phyloP scores from a whole-genome alignment of 2,888 invertebrate species.

The Macrosoma leucophasiata region DNA sequence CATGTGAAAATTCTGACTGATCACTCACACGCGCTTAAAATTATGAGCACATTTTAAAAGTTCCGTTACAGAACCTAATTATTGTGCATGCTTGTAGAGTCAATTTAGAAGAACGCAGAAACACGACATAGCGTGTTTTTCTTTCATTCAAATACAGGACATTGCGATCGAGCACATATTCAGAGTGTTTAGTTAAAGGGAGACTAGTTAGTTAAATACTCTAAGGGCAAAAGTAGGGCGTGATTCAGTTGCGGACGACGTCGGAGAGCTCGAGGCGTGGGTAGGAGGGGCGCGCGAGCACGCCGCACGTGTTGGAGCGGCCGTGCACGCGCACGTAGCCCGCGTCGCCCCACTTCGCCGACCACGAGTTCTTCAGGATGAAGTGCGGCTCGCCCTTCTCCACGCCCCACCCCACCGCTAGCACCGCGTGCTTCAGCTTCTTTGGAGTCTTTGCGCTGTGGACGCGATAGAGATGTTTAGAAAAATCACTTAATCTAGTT shows the following conservation, averaged over 20 bases:
- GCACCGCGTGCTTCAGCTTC: conserved; percentile 47
- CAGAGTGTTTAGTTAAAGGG: background rate
- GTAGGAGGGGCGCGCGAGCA: conserved; percentile 47
- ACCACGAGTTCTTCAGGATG: conserved; percentile 61
- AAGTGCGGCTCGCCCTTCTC: conserved; percentile 44
- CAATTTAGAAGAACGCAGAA: conserved; percentile 1
- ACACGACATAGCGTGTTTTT: background rate
- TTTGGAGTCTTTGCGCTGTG: conserved; percentile 35
- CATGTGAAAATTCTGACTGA: no score
- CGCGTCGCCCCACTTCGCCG: conserved; percentile 45
- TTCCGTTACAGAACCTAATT: no score
- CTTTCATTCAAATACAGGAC: background rate
- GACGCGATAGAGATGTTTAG: no score
- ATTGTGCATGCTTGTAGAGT: background rate
- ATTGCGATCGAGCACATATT: conserved; percentile 8
- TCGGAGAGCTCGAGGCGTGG: conserved; percentile 41
- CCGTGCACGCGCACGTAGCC: conserved; percentile 52
- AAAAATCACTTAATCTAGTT: no score
- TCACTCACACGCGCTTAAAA: no score
- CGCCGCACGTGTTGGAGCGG: conserved; percentile 53
- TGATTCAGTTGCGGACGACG: conserved; percentile 28
- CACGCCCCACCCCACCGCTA: conserved; percentile 58
- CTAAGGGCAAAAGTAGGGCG: conserved; percentile 3
- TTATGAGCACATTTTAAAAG: no score
- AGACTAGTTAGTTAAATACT: background rate